Conservation (phyloP, 2,797 vertebrate species). For the Vespertilio murinus region DNA sequence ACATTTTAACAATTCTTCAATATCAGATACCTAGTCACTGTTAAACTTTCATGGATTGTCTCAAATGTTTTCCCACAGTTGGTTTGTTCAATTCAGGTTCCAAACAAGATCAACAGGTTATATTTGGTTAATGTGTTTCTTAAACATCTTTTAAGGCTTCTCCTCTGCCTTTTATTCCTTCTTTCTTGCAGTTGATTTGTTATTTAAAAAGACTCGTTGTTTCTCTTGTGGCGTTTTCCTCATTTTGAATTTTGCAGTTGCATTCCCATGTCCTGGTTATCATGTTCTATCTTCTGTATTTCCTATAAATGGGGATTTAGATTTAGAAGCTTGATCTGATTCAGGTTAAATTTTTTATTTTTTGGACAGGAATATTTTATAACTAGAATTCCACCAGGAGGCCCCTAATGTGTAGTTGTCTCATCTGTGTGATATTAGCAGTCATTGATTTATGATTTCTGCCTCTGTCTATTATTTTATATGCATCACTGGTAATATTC, state of each 20-base stretch:
- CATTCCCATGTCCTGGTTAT: neutral
- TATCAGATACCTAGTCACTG: neutral
- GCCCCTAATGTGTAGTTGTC: neutral
- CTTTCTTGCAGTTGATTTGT: neutral
- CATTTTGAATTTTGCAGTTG: conserved; percentile 4
- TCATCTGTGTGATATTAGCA: neutral
- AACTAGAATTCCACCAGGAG: neutral
- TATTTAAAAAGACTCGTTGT: neutral
- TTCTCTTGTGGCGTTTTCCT: neutral
- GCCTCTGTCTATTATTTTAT: neutral
- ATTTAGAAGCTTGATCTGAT: neutral
- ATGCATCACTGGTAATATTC: neutral
- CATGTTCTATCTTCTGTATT: neutral
- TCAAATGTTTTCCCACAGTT: conserved; percentile 21
- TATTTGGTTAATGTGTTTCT: conserved; percentile 39
- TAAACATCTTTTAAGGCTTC: neutral
- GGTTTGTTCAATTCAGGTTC: conserved; percentile 30
- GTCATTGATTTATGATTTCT: neutral
- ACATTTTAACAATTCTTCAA: conserved; percentile 11
- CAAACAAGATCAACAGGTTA: conserved; percentile 18
- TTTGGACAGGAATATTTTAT: neutral
- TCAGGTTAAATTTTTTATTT: neutral
- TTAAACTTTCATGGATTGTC: neutral
- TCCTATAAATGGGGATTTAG: conserved; percentile 20
- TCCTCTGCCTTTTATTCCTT: neutral